A percentile compares a stretch with the other conserved stretches of the same genome.
Evolutionary conservation across 1,140 invertebrate genomes (phyloP).

Genomic region (Matsumurasca onukii): DNA sequence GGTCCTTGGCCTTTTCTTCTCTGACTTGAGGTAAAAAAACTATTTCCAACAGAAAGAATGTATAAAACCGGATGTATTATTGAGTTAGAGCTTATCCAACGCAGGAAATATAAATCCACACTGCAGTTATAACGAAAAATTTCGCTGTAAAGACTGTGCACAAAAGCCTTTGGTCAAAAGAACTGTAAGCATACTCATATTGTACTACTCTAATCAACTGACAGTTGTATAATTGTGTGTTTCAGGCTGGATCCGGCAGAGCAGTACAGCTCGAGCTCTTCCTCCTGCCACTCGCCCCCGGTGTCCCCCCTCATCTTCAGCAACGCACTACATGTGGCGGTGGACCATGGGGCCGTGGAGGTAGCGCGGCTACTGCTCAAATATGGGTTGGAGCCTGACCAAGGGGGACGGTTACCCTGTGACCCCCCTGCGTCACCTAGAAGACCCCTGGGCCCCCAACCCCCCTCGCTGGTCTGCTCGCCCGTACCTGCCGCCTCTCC

Average conservation of each 20-base stretch:
- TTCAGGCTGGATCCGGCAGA: conserved; percentile 40
- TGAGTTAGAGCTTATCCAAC: too few relatives aligned
- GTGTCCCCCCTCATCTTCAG: conserved; percentile 51
- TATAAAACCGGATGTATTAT: too few relatives aligned
- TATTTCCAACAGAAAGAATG: too few relatives aligned
- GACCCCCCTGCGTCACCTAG: conserved; percentile 19
- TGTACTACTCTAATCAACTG: too few relatives aligned
- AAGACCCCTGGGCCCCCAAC: conserved; percentile 20
- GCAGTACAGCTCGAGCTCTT: conserved; percentile 32
- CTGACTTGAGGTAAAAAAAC: too few relatives aligned
- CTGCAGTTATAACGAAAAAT: too few relatives aligned
- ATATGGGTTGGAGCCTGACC: conserved; percentile 58
- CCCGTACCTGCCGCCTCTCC: not conserved
- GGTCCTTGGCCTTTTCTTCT: too few relatives aligned
- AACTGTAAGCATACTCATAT: too few relatives aligned
- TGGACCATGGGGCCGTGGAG: conserved; percentile 57
- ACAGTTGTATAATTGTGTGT: too few relatives aligned
- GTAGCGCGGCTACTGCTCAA: conserved; percentile 56
- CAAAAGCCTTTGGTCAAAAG: too few relatives aligned
- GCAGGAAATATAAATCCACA: too few relatives aligned
- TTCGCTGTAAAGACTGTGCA: too few relatives aligned
- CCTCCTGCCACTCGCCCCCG: conserved; percentile 24
- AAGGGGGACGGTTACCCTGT: conserved; percentile 47
- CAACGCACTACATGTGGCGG: conserved; percentile 58
- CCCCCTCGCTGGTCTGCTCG: not conserved